Evolutionary conservation across 1,140 invertebrate species (phyloP), one percentile per base, ranked within the genome.

Genomic region (Drosophila rhopaloa): DNA sequence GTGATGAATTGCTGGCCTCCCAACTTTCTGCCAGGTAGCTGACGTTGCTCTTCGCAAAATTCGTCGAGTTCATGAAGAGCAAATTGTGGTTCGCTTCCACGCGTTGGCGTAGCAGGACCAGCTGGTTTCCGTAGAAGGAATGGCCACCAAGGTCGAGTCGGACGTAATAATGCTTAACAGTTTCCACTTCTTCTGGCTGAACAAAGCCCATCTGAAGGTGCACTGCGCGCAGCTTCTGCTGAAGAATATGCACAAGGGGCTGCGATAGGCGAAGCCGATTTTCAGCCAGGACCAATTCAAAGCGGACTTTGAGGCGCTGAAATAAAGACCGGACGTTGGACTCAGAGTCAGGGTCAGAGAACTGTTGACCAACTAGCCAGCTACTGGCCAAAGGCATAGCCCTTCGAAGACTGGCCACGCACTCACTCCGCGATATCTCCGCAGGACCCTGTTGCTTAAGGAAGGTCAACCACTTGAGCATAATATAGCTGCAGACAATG

Each of bases 381-480:
- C 91, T 91, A 43, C 82, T 75, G 2, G 88, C 84, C 67, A 92
- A 38, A 0, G 91, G 91, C 91, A 92, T 91, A 13, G 79, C 81
- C 7, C 88, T 78, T 9, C 91, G 44, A 19, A 92, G 46, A 44
- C 84, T 91, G 51, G 88, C 73, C 6, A 91, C 74, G 53, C 91
- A 92, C 50, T 91, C 91, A 7, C 62, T 58, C 0, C 82, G 74
- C 1, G 84, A 81, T 1, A 92, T 90, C 47, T 89, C 84, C 6
- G 79, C 84, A 0, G 91, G 90, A 0, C 91, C 91, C 19, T 91
- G 84, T 11, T 77, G 72, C 38, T 91, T 90, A 3, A 92, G 77
- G 29, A 72, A 91, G 11, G 75, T 70, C 35, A 92, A 65, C 40
- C 90, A 76, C 29, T 71, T 68, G 4, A 92, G 16, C 91, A 92